Evolutionary conservation across 30 jellyfish, hydroid and myxozoan species (phyloP), one percentile per base, ranked within the genome.

Genomic region (Sanderia malayensis): DNA sequence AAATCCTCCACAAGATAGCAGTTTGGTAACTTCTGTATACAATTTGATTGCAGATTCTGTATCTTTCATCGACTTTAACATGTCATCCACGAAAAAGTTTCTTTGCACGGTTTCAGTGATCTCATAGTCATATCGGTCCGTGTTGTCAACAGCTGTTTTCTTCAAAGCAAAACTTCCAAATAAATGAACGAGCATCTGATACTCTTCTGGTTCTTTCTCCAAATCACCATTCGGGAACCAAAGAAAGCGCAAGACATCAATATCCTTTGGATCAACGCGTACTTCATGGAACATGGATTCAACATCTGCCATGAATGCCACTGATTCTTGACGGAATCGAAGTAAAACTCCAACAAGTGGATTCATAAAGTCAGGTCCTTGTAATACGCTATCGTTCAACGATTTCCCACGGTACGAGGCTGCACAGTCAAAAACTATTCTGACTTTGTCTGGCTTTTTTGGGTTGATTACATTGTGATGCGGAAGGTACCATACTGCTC

Each of bases 91-190:
- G 31, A 4, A 41, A 41, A 41, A 41, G 55, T 41, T 41, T 41
- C 55, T 41, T 41, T 41, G 55, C 55, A 41, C 55, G 55, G 55
- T 41, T 41, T 41, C 55, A 41, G 55, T 41, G 55, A 41, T 41
- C 15, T 41, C 55, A 41, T 6, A 41, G 55, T 41, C 55, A 41
- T 41, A 41, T 15, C 55, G 55, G 7, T 41, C 55, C 15, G 55
- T 41, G 55, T 41, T 41, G 55, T 41, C 55, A 15, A 41, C 55
- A 41, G 86, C 86, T 20, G 80, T 57, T 31, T n/a, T 58, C 52
- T 68, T 57, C 67, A 74, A 58, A 33, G 80, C 86, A 33, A 19
- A 59, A 34, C 61, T 60, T 25, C 86, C 86, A 26, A 73, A 73
- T 20, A 53, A 6, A 52, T 73, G 86, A 27, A 73, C 81, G 28